Evolutionary conservation across 2,797 vertebrate genomes (phyloP).

Genomic region (Ptychobarbus kaznakovi): DNA sequence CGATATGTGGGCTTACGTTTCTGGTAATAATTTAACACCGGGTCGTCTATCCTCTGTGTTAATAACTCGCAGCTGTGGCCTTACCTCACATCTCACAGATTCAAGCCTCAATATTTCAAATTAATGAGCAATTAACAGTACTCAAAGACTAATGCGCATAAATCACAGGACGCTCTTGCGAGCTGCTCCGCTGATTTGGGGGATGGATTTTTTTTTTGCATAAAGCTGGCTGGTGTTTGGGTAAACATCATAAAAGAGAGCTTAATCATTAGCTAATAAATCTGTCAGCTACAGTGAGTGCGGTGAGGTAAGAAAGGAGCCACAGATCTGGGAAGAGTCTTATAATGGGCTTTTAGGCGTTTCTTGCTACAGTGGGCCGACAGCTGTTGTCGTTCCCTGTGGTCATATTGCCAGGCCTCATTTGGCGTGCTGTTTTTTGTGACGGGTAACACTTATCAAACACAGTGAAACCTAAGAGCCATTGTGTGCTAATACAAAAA

Average conservation of each 20-base stretch:
- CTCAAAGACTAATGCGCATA: slow-evolving; percentile 57
- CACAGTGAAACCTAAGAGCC: slow-evolving; percentile 64
- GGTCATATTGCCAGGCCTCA: slow-evolving; percentile 66
- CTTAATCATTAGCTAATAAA: slow-evolving; percentile 60
- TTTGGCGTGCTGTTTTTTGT: slow-evolving; percentile 43
- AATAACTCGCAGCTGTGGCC: slow-evolving; percentile 56
- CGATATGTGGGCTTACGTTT: slow-evolving; percentile 44
- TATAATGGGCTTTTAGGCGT: slow-evolving; percentile 47
- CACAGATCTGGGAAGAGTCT: slow-evolving; percentile 35
- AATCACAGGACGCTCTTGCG: slow-evolving; percentile 46
- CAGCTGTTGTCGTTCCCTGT: slow-evolving; percentile 59
- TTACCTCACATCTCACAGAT: slow-evolving; percentile 54
- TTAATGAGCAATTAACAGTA: slow-evolving; percentile 62
- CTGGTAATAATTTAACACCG: slow-evolving; percentile 45
- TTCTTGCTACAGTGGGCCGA: slow-evolving; percentile 47
- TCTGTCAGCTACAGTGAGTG: slow-evolving; percentile 58
- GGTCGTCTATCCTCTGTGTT: slow-evolving; percentile 38
- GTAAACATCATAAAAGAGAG: slow-evolving; percentile 59
- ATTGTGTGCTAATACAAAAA: slow-evolving; percentile 30
- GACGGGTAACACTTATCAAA: slow-evolving; percentile 61
- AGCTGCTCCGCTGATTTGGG: slow-evolving; percentile 44
- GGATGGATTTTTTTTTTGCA: slow-evolving; percentile 28
- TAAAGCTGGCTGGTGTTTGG: slow-evolving; percentile 33
- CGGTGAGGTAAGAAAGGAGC: slow-evolving; percentile 4
- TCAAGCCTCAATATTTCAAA: slow-evolving; percentile 60